Evolutionary conservation across 2,113 vertebrate species (phyloP), one percentile per base, ranked within the genome.

Genomic region (Psophia crepitans): DNA sequence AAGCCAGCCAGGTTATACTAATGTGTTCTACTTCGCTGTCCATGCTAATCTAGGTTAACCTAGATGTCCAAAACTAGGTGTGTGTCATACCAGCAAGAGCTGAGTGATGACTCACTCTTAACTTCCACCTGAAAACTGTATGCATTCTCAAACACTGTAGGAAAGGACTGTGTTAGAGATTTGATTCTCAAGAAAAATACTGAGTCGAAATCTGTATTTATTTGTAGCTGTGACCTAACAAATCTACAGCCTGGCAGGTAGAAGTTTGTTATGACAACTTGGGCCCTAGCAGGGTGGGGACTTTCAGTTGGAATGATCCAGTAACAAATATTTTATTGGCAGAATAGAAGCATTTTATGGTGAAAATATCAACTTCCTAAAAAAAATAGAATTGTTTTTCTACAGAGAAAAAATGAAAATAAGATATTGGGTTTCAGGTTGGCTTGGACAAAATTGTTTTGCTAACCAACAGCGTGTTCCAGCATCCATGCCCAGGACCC

Each of bases 341-440:
- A 93, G 95, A 92, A 94, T 53, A 35, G 46, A 84, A 90, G 51
- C 39, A 54, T 92, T 91, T 88, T 80, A 63, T 78, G 21, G 30
- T 56, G 35, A 95, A 95, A 95, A 81, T 71, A 94, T 17, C 49
- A 85, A 60, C 46, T 96, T 86, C 61, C 71, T 92, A 58, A 68
- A 95, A 94, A 94, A 95, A 92, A 74, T 6, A 83, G 53, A 89
- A 84, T 78, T 94, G 80, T 93, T 96, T 96, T 97, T 87, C 79
- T 90, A 18, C 53, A 64, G 56, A 79, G 65, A 7, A 92, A 82
- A 95, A 94, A 93, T 56, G 18, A 70, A 93, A 93, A 96, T 84
- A 8, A 84, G 92, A 58, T 92, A 90, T 30, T 90, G 11, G 48
- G 64, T 92, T 95, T 94, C 68, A 68, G 48, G 35, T 37, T 95